Conservation (phyloP, 2,113 vertebrate species). For the Emydura subglobosa region DNA sequence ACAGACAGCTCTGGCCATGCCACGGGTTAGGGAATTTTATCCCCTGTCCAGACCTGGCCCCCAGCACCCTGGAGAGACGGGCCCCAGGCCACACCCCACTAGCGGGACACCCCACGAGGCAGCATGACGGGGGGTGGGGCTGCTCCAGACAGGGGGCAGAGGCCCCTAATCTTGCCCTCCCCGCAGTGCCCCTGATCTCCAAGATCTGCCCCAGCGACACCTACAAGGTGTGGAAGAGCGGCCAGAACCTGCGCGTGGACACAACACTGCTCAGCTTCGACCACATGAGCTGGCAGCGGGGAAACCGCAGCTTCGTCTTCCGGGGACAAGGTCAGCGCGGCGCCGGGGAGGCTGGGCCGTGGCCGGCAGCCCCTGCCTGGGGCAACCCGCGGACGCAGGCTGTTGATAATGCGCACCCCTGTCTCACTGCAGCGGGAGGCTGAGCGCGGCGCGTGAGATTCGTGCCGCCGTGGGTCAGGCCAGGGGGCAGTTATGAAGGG, state of each 20-base stretch:
- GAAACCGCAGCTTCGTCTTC: conserved; percentile 97
- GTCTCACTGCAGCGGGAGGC: neutral
- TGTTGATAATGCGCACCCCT: neutral
- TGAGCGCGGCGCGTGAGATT: no score
- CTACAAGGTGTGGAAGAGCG: conserved; percentile 98
- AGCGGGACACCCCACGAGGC: neutral
- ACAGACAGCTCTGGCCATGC: neutral
- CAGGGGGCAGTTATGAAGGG: neutral
- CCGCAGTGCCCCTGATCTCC: conserved; percentile 93
- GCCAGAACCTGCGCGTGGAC: conserved; percentile 96
- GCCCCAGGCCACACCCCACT: neutral
- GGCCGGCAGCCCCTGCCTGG: neutral
- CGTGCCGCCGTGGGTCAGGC: no score
- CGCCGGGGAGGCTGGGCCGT: neutral
- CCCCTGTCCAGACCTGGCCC: neutral
- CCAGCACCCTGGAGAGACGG: neutral
- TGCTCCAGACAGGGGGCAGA: neutral
- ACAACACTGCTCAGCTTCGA: conserved; percentile 97
- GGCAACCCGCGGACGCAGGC: neutral
- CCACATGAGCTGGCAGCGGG: conserved; percentile 99
- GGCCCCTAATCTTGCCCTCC: conserved; percentile 17
- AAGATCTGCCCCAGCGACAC: conserved; percentile 98
- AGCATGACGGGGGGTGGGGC: neutral
- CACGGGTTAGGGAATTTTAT: no score
- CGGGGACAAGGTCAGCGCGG: conserved; percentile 90